Base-by-base conservation (phyloP, 2,113 vertebrate genomes). In the Grallaria varia region DNA sequence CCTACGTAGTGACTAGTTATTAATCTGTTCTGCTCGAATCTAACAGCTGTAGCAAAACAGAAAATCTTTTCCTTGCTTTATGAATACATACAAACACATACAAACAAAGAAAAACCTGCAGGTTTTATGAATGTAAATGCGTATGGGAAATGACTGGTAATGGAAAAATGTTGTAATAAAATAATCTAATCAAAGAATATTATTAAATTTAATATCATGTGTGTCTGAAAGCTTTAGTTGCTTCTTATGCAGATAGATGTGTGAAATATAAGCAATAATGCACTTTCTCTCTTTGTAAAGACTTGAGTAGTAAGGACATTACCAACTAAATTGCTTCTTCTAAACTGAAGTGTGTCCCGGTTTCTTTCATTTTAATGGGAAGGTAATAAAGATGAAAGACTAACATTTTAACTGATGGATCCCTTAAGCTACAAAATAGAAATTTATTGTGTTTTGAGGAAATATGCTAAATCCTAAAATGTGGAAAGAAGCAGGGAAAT, bases 361-460 rank as follows among this genome's bases (percentile, higher is more conserved):
- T 97, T 98, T 98, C 98, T 98, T 98, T 98, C 98, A 98, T 98
- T 98, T 98, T 98, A 98, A 98, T 98, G 98, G 97, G 96, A 95
- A 95, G 93, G 97, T 98, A 98, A 98, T 98, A 98, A 98, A 98
- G 98, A 98, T 98, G 97, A 98, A 98, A 98, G 97, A 97, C 97
- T 97, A 98, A 94, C 97, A 96, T 98, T 98, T 97, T 97, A 98
- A 97, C 95, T 97, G 97, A 98, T 98, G 97, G 97, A 97, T 98
- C 97, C 98, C 97, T 98, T 97, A 98, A 98, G 97, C 98, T 97
- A 96, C 94, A 95, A 97, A 97, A 97, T 95, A 80, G 66, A 97
- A 98, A 98, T 98, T 97, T 97, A 97, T 97, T 96, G 92, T 97
- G 97, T 98, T 98, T 98, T 97, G 95, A 97, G 95, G 95, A 93